These are phyloP conservation scores for Sebastes ruberrimus DNA, from an alignment of 2,797 vertebrate genomes.

Conservation along the genomic window DNA sequence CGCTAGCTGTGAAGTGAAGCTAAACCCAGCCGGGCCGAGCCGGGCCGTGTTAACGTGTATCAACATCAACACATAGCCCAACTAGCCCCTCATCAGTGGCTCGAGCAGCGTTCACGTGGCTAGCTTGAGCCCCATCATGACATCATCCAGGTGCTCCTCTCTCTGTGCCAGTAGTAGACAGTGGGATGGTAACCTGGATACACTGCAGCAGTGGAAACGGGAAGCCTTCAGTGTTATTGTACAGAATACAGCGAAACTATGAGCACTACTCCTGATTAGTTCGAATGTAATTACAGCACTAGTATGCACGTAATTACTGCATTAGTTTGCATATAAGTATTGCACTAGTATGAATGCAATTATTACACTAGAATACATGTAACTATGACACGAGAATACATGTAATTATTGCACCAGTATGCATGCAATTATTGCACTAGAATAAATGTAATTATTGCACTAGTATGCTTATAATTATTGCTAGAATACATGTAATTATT, in stretches of 20 bases:
- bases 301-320: neutral
- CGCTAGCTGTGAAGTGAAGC: neutral
- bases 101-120: neutral
- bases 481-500: too few species aligned
- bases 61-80: neutral
- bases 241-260: neutral
- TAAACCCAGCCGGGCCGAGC: neutral
- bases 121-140: neutral
- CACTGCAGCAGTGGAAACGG: neutral
- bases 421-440: too few species aligned
- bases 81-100: neutral
- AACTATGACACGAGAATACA: too few species aligned
- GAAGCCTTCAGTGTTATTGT: neutral
- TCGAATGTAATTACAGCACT: neutral
- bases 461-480: too few species aligned
- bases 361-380: neutral
- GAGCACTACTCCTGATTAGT: neutral
- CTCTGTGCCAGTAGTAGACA: neutral
- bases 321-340: neutral
- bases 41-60: neutral
- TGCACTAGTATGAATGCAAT: neutral
- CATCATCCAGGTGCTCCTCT: neutral
- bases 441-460: too few species aligned
- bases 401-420: too few species aligned
- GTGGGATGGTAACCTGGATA: neutral